phyloP scores from a whole-genome alignment of 1,140 invertebrate genomes.

The Heliconius hewitsoni region DNA sequence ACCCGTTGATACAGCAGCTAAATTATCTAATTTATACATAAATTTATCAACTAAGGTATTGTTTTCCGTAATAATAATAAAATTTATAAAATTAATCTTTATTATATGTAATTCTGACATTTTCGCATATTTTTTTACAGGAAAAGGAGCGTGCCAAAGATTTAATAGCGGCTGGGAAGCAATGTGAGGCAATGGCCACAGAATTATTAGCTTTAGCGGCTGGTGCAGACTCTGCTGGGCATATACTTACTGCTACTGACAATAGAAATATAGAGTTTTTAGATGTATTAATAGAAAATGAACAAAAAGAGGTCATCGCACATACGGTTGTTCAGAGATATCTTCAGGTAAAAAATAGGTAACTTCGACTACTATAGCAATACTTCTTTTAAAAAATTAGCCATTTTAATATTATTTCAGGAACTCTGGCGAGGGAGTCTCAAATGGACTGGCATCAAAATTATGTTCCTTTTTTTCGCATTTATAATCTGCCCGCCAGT shows the following conservation, averaged over 20 bases:
- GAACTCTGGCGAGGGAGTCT: conserved; percentile 98
- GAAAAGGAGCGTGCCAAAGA: conserved; percentile 99
- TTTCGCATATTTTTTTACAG: conserved; percentile 60
- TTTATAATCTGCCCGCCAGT: conserved; percentile 97
- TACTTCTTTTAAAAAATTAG: conserved; percentile 14
- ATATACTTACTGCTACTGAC: conserved; percentile 95
- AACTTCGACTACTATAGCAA: conserved; percentile 58
- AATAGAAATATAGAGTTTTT: conserved; percentile 96
- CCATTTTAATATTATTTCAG: conserved; percentile 79
- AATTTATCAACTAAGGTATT: conserved; percentile 91
- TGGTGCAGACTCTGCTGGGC: conserved; percentile 94
- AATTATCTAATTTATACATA: conserved; percentile 96
- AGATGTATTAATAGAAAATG: conserved; percentile 98
- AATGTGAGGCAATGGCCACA: conserved; percentile 98
- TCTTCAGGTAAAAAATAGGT: conserved; percentile 87
- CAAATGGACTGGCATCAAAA: conserved; percentile 97
- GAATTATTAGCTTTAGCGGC: conserved; percentile 96
- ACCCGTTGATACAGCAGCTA: conserved; percentile 98
- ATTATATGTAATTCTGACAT: background rate
- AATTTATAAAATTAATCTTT: background rate
- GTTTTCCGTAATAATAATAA: background rate
- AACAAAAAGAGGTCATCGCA: conserved; percentile 98
- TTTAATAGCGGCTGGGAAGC: conserved; percentile 95
- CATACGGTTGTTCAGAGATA: conserved; percentile 94
- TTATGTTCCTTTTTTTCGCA: conserved; percentile 93